A percentile compares a stretch with the other conserved stretches of the same genome.
These are phyloP conservation scores for Drosophila subobscura DNA, from an alignment of 1,140 invertebrate genomes.

Conservation along the genomic window DNA sequence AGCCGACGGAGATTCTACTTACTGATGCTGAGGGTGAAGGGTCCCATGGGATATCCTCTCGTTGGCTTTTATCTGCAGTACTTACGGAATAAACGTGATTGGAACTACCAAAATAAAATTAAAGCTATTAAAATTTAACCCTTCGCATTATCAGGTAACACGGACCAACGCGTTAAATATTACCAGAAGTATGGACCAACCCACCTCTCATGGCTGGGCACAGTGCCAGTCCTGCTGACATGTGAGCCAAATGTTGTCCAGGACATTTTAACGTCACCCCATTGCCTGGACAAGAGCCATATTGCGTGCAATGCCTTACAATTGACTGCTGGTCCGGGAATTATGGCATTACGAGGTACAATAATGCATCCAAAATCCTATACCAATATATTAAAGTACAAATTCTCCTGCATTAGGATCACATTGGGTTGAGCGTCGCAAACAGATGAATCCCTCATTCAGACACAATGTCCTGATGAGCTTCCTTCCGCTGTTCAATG, in stretches of 20 bases:
- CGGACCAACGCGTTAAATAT: neutral
- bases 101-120: neutral
- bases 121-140: neutral
- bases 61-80: conserved; percentile 33
- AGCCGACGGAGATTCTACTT: conserved; percentile 59
- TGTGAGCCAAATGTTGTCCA: conserved; percentile 47
- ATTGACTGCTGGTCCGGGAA: conserved; percentile 35
- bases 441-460: conserved; percentile 58
- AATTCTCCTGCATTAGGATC: conserved; percentile 23
- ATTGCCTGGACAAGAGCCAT: conserved; percentile 40
- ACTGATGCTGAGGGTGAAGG: conserved; percentile 52
- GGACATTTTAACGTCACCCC: conserved; percentile 52
- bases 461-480: conserved; percentile 52
- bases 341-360: conserved; percentile 49
- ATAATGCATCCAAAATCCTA: neutral
- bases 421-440: conserved; percentile 54
- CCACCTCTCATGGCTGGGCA: conserved; percentile 52
- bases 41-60: conserved; percentile 53
- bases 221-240: conserved; percentile 37
- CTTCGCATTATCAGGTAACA: neutral
- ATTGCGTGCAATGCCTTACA: conserved; percentile 3
- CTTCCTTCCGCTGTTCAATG: conserved; percentile 65
- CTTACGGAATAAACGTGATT: conserved; percentile 22
- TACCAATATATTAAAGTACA: neutral
- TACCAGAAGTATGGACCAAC: conserved; percentile 42